phyloP scores from a whole-genome alignment of 2,888 invertebrate species.

The Cheilosia scutellata region DNA sequence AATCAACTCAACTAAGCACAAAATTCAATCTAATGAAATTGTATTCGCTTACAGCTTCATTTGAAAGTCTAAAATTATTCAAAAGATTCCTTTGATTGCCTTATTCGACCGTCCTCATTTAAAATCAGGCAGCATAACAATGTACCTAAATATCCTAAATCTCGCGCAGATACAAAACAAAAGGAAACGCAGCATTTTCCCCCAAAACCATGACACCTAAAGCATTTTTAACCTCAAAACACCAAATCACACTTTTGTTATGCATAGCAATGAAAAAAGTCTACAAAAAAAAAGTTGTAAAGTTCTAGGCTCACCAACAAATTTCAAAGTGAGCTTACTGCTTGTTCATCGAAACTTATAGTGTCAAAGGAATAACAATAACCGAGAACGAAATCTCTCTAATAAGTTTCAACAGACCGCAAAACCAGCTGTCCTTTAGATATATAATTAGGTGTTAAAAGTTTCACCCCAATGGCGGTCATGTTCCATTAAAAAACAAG shows the following conservation, averaged over 20 bases:
- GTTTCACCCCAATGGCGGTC: slow-evolving; percentile 12
- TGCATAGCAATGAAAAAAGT: not conserved
- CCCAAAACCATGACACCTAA: slow-evolving; percentile 3
- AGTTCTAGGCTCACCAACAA: not conserved
- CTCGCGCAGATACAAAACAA: not conserved
- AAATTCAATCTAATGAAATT: not conserved
- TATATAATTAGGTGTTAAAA: slow-evolving; percentile 27
- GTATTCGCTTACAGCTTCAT: not conserved
- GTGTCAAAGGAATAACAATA: slow-evolving; percentile 13
- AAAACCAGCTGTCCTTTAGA: slow-evolving; percentile 13
- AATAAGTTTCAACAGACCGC: not conserved
- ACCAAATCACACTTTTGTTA: not conserved
- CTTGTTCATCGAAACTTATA: not conserved
- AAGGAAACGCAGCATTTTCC: not conserved
- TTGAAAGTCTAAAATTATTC: not conserved
- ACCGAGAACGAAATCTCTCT: not conserved
- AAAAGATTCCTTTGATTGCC: not conserved
- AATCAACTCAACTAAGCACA: no score
- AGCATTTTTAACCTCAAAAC: not conserved
- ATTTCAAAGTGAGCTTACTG: slow-evolving; percentile 16
- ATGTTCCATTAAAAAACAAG: slow-evolving; percentile 5
- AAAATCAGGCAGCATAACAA: not conserved
- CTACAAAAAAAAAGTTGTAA: not conserved
- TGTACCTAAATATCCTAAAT: not conserved
- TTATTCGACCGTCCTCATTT: not conserved